Base-by-base conservation (phyloP, 2,113 vertebrate species). In the Capricornis sumatraensis region DNA sequence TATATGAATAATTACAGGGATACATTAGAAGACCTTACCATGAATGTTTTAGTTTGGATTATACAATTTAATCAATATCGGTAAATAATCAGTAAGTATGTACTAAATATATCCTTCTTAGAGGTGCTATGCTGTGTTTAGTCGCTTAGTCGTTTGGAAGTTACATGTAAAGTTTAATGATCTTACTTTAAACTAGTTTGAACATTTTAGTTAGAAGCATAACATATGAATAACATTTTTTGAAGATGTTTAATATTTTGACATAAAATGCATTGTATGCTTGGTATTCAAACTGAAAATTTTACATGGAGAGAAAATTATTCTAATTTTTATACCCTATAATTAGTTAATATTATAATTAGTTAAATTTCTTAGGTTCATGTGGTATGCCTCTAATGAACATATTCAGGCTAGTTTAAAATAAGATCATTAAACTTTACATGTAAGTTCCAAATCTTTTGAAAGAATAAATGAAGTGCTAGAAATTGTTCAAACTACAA, bases 401-500 rank as follows among this genome's bases (percentile, higher is more conserved):
- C 84, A 67, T 91, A 93, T 78, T 71, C 2, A 67, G 17, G 7
- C 6, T 47, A 45, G 15, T 30, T 85, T 91, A 84, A 95, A 91
- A 53, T 60, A 74, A 78, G n/a, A 91, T 74, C 17, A 2, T 2
- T 93, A 5, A 19, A 85, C 7, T 91, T 25, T 90, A 83, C 71
- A 78, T 82, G 17, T 13, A 95, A 88, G 45, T 71, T 95, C 15
- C 11, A 81, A 93, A 81, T 64, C 2, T 40, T 96, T 55, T 87
- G 3, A 81, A 93, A 95, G 28, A 85, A 87, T 23, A 96, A 93
- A 79, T 45, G 30, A 94, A 85, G 27, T 95, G 3, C 30, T 97
- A 93, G 90, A 67, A 96, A 95, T 25, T 96, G 28, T 96, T 28
- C 43, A 97, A 96, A 98, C 98, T 33, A 95, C n/a, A 98, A 98